Evolutionary conservation across 2,113 vertebrate genomes (phyloP), one percentile per base, ranked within the genome.

Genomic region (Seriola dumerili): DNA sequence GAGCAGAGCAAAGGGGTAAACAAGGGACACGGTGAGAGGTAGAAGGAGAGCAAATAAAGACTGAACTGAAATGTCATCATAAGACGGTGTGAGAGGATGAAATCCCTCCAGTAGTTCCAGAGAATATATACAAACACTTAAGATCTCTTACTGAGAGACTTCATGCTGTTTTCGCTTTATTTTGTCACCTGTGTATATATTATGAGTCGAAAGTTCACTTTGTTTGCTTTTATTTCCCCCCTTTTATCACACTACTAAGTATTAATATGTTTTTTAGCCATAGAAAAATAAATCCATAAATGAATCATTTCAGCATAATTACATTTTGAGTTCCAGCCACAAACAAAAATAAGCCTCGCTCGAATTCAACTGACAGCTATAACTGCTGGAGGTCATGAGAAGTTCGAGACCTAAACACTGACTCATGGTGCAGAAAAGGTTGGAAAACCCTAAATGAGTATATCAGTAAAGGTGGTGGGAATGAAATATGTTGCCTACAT

Each of bases 401-500:
- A 11, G 29, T 72, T 48, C 23, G n/a, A 29, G 78, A 65, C 68
- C 61, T 46, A 17, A 72, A 58, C 61, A 54, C 54, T 19, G 13
- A 13, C 1, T 67, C 21, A 50, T 16, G n/a, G 12, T 12, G 1
- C 66, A 64, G 38, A 17, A 63, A 70, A 63, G 34, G 34, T 17
- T 40, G 25, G 17, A 67, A 23, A 23, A 23, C n/a, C 58, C 44
- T 46, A 14, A 52, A 52, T 52, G 21, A 25, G 29, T 17, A n/a
- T 25, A 9, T 58, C 7, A 62, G 21, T 48, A 54, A 29, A 64
- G 50, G n/a, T 4, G 11, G 19, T 48, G 12, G 29, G 10, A 71
- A 29, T 44, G 17, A 63, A 14, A 1, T 62, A 13, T 66, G 4
- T 40, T 46, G 25, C 52, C 44, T 16, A 50, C 14, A 19, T 2